A percentile compares a stretch with the other conserved stretches of the same genome.
These are phyloP conservation scores for Drosophila borborema DNA, from an alignment of 2,888 invertebrate genomes.

Conservation along the genomic window DNA sequence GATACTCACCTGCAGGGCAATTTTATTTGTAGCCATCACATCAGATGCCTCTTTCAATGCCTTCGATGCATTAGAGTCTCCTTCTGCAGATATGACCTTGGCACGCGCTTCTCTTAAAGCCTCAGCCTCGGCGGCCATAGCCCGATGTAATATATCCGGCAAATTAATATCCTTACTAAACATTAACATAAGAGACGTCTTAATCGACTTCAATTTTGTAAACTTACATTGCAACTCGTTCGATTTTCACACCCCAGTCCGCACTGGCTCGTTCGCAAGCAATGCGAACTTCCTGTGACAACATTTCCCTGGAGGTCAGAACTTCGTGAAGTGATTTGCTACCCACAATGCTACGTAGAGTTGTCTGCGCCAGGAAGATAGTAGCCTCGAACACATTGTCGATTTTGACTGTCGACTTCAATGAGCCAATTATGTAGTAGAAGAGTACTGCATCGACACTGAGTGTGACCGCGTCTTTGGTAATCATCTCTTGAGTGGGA, in stretches of 20 bases:
- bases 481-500: conserved; percentile 89
- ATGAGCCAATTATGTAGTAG: conserved; percentile 90
- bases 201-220: fast-evolving
- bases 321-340: conserved; percentile 95
- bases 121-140: conserved; percentile 80
- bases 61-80: conserved; percentile 71
- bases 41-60: conserved; percentile 78
- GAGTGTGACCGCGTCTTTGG: conserved; percentile 96
- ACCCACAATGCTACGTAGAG: conserved; percentile 94
- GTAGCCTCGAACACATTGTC: conserved; percentile 88
- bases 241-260: conserved; percentile 96
- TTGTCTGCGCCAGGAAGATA: conserved; percentile 91
- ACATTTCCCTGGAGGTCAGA: conserved; percentile 94
- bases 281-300: conserved; percentile 94
- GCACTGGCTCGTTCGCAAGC: conserved; percentile 94
- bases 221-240: conserved; percentile 90
- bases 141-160: conserved; percentile 66
- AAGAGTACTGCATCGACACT: conserved; percentile 95
- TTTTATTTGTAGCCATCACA: conserved; percentile 73
- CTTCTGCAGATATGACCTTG: conserved; percentile 80
- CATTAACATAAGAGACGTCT: fast-evolving
- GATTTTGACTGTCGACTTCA: conserved; percentile 90
- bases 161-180: conserved; percentile 75
- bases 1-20: conserved; percentile 69
- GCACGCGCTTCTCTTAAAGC: conserved; percentile 78